These are phyloP conservation scores for Coccyzus lansbergi DNA, from an alignment of 2,797 vertebrate genomes.

Conservation along the genomic window DNA sequence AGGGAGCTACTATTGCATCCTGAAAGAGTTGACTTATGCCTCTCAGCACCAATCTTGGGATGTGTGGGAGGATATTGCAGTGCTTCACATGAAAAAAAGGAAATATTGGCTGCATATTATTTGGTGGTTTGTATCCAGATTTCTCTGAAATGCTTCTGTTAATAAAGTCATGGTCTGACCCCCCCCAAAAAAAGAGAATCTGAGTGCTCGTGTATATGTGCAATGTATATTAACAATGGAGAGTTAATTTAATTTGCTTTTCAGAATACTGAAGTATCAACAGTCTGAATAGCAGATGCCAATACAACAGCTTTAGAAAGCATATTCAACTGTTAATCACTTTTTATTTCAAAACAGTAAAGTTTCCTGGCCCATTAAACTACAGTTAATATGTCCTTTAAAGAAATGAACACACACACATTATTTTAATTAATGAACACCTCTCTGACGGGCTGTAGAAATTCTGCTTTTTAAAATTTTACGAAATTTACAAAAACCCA, in stretches of 20 bases:
- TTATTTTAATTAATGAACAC: background rate
- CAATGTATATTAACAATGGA: background rate
- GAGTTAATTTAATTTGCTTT: background rate
- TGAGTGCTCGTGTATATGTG: background rate
- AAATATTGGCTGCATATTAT: background rate
- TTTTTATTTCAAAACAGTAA: constrained; percentile 2
- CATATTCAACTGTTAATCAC: background rate
- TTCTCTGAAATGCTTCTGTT: background rate
- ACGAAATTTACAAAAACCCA: background rate
- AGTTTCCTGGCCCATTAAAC: background rate
- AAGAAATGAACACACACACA: background rate
- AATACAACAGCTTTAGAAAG: background rate
- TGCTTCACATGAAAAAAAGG: background rate
- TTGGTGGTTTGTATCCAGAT: background rate
- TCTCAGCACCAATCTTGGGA: background rate
- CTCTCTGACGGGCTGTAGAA: background rate
- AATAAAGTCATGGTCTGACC: background rate
- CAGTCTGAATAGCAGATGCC: background rate
- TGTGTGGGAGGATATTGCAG: background rate
- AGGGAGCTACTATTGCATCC: background rate
- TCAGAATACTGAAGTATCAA: background rate
- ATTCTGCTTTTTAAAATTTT: background rate
- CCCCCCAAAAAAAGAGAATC: background rate
- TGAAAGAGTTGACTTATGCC: background rate
- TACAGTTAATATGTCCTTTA: background rate